Conservation (phyloP, 2,113 vertebrate species). For the Oenanthe melanoleuca region DNA sequence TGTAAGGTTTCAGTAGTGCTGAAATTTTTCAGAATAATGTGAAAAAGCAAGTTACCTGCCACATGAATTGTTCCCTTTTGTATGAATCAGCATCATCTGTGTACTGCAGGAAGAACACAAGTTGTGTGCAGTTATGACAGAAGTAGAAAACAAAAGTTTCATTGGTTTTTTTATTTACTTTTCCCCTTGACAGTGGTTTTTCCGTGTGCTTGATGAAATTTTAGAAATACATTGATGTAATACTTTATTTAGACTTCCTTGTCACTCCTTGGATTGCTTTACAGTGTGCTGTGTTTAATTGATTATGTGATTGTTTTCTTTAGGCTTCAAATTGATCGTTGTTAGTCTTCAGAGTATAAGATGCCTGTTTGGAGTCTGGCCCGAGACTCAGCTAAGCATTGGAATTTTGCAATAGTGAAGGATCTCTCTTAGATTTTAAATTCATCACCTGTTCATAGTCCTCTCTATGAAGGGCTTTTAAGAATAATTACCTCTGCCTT, state of each 20-base stretch:
- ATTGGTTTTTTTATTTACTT: neutral
- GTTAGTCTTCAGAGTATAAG: neutral
- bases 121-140: neutral
- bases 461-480: neutral
- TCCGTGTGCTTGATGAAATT: neutral
- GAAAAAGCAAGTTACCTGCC: neutral
- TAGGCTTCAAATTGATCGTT: neutral
- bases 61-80: neutral
- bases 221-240: neutral
- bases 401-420: neutral
- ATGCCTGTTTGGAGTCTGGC: neutral
- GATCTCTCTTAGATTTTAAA: neutral
- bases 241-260: neutral
- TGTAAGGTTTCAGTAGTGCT: neutral
- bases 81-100: neutral
- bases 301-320: neutral
- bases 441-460: neutral
- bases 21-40: neutral
- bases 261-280: neutral
- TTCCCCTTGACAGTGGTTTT: neutral
- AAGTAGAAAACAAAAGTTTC: neutral
- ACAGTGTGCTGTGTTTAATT: neutral
- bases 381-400: neutral
- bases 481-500: neutral
- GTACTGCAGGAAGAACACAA: neutral